Evolutionary conservation across 2,797 vertebrate genomes (phyloP).

Genomic region (Morelia viridis): DNA sequence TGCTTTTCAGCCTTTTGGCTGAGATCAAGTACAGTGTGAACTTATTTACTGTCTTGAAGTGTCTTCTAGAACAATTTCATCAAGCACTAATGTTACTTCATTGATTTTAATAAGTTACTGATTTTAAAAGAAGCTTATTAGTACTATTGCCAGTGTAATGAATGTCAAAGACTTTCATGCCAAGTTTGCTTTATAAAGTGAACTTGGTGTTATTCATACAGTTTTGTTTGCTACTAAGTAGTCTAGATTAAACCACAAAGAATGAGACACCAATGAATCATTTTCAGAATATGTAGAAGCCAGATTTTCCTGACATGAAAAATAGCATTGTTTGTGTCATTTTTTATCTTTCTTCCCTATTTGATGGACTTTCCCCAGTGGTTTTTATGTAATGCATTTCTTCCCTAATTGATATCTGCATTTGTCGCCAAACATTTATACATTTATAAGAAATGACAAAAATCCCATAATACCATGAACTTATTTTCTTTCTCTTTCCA

Average conservation of each 20-base stretch:
- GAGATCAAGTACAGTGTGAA: not conserved
- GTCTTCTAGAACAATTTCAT: not conserved
- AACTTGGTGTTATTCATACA: not conserved
- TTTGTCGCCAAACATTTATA: not conserved
- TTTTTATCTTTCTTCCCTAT: constrained; percentile 3
- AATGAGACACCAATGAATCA: not conserved
- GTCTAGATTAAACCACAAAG: not conserved
- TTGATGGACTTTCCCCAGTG: not conserved
- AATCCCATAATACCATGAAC: not conserved
- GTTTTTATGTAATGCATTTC: not conserved
- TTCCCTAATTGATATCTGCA: not conserved
- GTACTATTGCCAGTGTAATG: not conserved
- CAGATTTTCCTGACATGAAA: not conserved
- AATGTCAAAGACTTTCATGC: not conserved
- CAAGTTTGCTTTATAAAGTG: constrained; percentile 9
- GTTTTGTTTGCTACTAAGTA: not conserved
- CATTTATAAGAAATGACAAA: not conserved
- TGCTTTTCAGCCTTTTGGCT: not conserved
- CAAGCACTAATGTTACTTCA: not conserved
- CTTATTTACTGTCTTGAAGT: not conserved
- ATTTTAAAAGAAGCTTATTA: constrained; percentile 4
- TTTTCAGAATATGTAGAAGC: not conserved
- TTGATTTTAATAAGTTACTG: not conserved
- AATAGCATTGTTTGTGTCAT: too few relatives aligned
- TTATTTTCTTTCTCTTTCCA: too few relatives aligned